Base-by-base conservation (phyloP, 2,797 vertebrate species). In the Corythornis leucogaster region DNA sequence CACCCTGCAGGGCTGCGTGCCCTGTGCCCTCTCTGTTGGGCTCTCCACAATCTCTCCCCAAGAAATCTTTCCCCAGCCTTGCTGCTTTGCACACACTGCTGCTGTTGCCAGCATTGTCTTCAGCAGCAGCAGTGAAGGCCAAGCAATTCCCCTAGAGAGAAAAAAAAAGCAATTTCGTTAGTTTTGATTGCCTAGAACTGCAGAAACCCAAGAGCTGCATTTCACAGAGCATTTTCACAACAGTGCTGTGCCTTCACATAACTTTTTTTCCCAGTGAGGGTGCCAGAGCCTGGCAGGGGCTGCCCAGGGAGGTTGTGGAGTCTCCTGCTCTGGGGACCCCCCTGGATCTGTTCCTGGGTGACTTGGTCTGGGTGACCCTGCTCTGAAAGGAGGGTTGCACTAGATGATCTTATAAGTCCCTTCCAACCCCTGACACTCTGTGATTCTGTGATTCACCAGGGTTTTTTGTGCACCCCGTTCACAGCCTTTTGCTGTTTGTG, bases 21-120 rank as follows among this genome's bases (percentile, higher is more conserved):
- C 30, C 59, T 0, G 0, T 38, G 6, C 45, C 61, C 14, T 59
- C 15, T 43, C 59, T 0, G 1, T 12, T 73, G 51, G 43, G 38
- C 46, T 63, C 11, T 7, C 53, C 9, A 30, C 17, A 35, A 8
- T 28, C 66, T 63, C n/a, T 53, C 40, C 70, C 45, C 50, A 59
- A 62, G 48, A 84, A 86, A 73, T 66, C 51, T 63, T 53, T 64
- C 58, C 40, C 15, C 35, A 84, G 19, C 53, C 35, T 78, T 59
- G 15, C 21, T 67, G 21, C 31, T 70, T 81, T 50, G 40, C 53
- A n/a, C 35, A 50, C 22, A 21, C 38, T 12, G 53, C 59, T 86
- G 43, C 67, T 79, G 2, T 1, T 62, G 83, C 90, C 80, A 82
- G 19, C 59, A 81, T 80, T 87, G 76, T 95, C 55, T 76, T 61